Evolutionary conservation across 2,797 vertebrate genomes (phyloP), one percentile per base, ranked within the genome.

Genomic region (Pseudomugil gertrudae): DNA sequence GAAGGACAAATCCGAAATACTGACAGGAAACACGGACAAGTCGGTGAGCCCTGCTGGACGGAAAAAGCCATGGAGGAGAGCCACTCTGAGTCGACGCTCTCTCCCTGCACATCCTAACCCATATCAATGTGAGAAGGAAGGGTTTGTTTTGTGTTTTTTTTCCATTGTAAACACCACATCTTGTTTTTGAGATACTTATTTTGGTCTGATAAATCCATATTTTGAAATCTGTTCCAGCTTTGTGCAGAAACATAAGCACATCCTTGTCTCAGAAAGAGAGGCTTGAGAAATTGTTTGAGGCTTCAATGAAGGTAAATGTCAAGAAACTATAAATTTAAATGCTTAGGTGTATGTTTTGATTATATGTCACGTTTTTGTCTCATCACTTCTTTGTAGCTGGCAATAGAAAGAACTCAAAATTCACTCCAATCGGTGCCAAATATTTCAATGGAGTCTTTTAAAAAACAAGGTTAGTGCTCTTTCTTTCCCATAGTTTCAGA

Each of bases 21-120:
- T 71, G 21, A 57, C 35, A 17, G 79, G 78, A 40, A 72, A 57
- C 58, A 17, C 24, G 13, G 74, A 69, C 4, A 63, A 29, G 14
- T 51, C 72, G 21, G 71, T 65, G 21, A 90, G 72, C 36, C 83
- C 86, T 14, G 57, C 47, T 29, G 64, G 77, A 3, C 75, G 79
- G 19, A 89, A 87, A 60, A 94, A 93, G 45, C 94, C 94, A 32
- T 95, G 92, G 93, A 92, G 93, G 67, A 92, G 93, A 84, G 90
- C 92, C 32, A 92, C 92, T 15, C 55, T 92, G 59, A 86, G 76
- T 40, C 75, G 93, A 50, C 90, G 91, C 14, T 94, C 93, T 32
- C 88, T 95, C 0, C 92, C 92, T n/a, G 69, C 85, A 3, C 86
- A 90, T 30, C 70, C 79, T 5, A 87, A 87, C 66, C 85, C 83